Evolutionary conservation across 2,113 vertebrate species (phyloP), one percentile per base, ranked within the genome.

Genomic region (Nymphicus hollandicus): DNA sequence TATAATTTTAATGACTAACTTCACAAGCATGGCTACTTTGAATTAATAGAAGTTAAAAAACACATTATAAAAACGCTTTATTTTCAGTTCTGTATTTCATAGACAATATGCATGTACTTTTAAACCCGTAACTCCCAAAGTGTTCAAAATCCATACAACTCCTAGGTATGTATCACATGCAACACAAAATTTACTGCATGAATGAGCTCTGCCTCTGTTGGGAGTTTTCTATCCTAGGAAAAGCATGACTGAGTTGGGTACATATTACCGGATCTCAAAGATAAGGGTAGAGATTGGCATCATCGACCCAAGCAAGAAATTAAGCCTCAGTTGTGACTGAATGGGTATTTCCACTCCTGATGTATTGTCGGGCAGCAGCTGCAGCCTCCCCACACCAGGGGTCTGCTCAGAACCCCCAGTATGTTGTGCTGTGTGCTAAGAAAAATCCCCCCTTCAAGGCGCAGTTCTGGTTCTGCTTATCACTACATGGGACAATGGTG

Each of bases 141-240:
- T 35, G 43, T 44, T 58, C 37, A 56, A 33, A 80, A 70, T 13
- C 19, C 8, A 6, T 18, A 28, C 11, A 41, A 35, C 27, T 44
- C 6, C 22, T 23, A 39, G 14, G 7, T 11, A n/a, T 4, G 16
- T 17, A 12, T 14, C 49, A 11, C 0, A 1, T 2, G 12, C 29
- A 22, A 29, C 6, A 11, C 23, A 24, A 73, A 73, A 76, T 52
- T 28, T 63, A 29, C 9, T 50, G 58, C 37, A 5, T 9, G 14
- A 72, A 56, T 31, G 47, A 39, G 35, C 2, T 0, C 1, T 2
- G 15, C 8, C 12, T 83, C 19, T 47, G 14, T 6, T 43, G 11
- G 6, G 22, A 41, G 22, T 28, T 52, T 23, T 86, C 35, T 68
- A 1, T 23, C 33, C 50, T 3, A 88, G 56, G 41, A 64, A 74